Conservation (phyloP, 2,888 invertebrate genomes). For the Coelogynopora nodosa region DNA sequence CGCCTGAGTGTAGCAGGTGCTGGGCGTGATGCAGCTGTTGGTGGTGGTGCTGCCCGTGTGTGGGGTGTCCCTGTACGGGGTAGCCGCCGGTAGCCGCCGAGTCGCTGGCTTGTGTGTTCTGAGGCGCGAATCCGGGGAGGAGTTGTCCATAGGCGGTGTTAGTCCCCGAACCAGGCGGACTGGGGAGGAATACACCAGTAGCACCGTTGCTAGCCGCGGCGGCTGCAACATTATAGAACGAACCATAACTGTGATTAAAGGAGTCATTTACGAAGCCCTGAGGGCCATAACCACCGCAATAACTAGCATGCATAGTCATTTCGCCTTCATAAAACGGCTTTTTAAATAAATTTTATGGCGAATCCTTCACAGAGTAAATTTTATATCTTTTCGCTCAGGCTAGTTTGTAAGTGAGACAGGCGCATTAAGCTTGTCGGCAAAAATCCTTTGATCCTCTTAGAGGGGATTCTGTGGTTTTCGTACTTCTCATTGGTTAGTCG, state of each 20-base stretch:
- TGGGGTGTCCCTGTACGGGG: not conserved
- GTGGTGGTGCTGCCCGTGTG: not conserved
- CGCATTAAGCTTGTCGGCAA: conserved; percentile 13
- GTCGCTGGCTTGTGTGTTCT: not conserved
- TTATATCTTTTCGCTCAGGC: conserved; percentile 19
- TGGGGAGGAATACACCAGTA: not conserved
- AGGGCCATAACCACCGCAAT: conserved; percentile 23
- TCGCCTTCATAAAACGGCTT: conserved; percentile 6
- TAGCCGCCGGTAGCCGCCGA: not conserved
- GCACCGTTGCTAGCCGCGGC: conserved; percentile 5
- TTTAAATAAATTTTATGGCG: conserved; percentile 24
- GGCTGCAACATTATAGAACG: not conserved
- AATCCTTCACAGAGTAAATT: conserved; percentile 23
- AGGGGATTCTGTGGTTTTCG: not conserved
- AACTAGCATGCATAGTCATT: conserved; percentile 27
- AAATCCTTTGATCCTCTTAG: not conserved
- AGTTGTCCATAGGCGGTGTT: not conserved
- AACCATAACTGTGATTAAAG: conserved; percentile 20
- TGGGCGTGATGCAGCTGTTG: not conserved
- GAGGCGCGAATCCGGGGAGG: not conserved
- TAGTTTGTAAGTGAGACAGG: not conserved
- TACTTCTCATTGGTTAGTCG: not conserved
- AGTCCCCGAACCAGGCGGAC: not conserved
- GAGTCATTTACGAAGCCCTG: conserved; percentile 25
- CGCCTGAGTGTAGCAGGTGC: not conserved